Conservation (phyloP, 2,797 vertebrate genomes). For the Oreonectes daqikongensis region DNA sequence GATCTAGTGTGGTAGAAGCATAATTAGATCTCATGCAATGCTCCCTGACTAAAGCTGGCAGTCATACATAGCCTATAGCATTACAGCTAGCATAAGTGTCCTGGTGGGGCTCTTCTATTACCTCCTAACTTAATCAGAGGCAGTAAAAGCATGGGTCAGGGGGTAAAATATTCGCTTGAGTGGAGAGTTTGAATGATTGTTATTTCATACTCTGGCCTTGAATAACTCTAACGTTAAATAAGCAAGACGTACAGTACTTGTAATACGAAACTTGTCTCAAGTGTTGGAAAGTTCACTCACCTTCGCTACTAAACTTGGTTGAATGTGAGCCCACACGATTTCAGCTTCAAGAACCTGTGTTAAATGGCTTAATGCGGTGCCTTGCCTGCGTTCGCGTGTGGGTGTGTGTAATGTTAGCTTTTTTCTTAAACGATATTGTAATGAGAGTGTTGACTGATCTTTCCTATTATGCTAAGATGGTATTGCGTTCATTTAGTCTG, state of each 20-base stretch:
- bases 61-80: constrained; percentile 38
- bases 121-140: constrained; percentile 48
- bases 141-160: constrained; percentile 42
- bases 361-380: constrained; percentile 43
- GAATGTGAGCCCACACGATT: constrained; percentile 33
- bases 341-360: constrained; percentile 17
- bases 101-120: constrained; percentile 47
- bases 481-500: constrained; percentile 25
- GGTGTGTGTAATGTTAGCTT: constrained; percentile 32
- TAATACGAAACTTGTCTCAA: constrained; percentile 43
- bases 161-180: constrained; percentile 40
- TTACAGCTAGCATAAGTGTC: constrained; percentile 34
- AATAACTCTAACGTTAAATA: constrained; percentile 40
- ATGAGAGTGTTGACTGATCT: constrained; percentile 46
- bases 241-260: constrained; percentile 42
- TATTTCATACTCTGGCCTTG: constrained; percentile 39
- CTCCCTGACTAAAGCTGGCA: constrained; percentile 45
- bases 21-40: constrained; percentile 50
- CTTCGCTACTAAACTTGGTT: constrained; percentile 31
- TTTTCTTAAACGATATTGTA: constrained; percentile 34
- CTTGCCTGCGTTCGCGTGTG: constrained; percentile 26
- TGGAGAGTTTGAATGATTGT: constrained; percentile 36
- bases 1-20: constrained; percentile 31
- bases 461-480: constrained; percentile 34
- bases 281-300: constrained; percentile 51